A percentile compares a stretch with the other conserved stretches of the same genome.
Evolutionary conservation across 2,113 vertebrate genomes (phyloP).

Genomic region (Scytalopus superciliaris): DNA sequence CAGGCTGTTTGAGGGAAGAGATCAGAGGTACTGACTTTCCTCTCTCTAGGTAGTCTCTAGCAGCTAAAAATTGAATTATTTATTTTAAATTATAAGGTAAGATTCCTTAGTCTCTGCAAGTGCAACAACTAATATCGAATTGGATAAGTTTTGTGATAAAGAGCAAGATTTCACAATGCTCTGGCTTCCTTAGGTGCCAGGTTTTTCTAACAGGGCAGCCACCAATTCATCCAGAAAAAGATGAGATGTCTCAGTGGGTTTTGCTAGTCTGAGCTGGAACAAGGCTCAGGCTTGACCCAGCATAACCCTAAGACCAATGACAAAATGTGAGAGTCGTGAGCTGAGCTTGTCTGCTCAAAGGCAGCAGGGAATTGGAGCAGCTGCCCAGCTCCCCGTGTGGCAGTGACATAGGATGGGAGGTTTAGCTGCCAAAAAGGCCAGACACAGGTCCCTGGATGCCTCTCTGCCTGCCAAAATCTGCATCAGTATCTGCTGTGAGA

Average conservation of each 20-base stretch:
- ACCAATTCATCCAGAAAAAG: background rate
- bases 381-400: background rate
- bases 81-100: background rate
- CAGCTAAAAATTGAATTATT: background rate
- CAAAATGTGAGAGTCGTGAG: background rate
- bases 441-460: background rate
- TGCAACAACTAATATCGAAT: background rate
- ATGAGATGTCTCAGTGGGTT: accelerated
- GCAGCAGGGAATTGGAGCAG: background rate
- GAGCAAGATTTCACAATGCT: background rate
- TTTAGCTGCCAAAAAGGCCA: background rate
- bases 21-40: background rate
- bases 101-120: background rate
- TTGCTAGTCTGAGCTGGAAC: background rate
- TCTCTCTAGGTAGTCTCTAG: no score
- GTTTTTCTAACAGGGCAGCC: background rate
- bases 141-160: background rate
- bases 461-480: background rate
- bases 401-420: accelerated
- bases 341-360: background rate
- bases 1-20: background rate
- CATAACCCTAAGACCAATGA: background rate
- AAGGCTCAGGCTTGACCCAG: background rate
- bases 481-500: background rate
- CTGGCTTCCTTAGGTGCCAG: background rate